Evolutionary conservation across 2,797 vertebrate species (phyloP), one percentile per base, ranked within the genome.

Genomic region (Pipistrellus kuhlii): DNA sequence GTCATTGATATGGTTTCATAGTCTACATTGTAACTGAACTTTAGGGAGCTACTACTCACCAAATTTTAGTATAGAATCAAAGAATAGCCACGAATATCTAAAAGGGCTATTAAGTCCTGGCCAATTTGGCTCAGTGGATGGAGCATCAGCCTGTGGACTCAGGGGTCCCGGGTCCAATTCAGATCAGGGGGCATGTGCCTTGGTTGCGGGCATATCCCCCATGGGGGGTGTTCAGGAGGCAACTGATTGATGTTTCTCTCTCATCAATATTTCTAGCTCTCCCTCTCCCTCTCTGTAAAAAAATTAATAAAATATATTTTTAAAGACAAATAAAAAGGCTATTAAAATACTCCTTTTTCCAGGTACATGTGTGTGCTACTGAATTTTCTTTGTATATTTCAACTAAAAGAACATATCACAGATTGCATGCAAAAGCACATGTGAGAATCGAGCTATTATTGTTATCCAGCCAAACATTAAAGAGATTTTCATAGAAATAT

Each of bases 401-500:
- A 94, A 82, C 69, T 71, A 66, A 85, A 94, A 76, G 55, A 89
- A 46, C 55, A 32, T 17, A 71, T 44, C 14, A 12, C 13, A 89
- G 41, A 38, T 1, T 75, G 25, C 78, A 57, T 17, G 27, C 64
- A 66, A 41, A 88, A 88, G 30, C 51, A 83, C 73, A 85, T 55
- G 38, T 51, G 69, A 77, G 30, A 82, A 53, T 76, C 1, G 20
- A 55, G 14, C 48, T 53, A 12, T 17, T 82, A 15, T 17, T 82
- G 57, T 48, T 57, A 21, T 75, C n/a, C 53, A 82, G 57, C 27
- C 51, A 91, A 85, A 72, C 46, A 66, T 53, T 25, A 51, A 88
- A 77, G 25, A 85, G 46, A 85, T 57, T 78, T 80, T 41, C 21
- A 75, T 53, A 35, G 32, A 76, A 76, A 59, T 64, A 72, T 38